Evolutionary conservation across 2,888 invertebrate genomes (phyloP).

Genomic region (Erynnis tages): DNA sequence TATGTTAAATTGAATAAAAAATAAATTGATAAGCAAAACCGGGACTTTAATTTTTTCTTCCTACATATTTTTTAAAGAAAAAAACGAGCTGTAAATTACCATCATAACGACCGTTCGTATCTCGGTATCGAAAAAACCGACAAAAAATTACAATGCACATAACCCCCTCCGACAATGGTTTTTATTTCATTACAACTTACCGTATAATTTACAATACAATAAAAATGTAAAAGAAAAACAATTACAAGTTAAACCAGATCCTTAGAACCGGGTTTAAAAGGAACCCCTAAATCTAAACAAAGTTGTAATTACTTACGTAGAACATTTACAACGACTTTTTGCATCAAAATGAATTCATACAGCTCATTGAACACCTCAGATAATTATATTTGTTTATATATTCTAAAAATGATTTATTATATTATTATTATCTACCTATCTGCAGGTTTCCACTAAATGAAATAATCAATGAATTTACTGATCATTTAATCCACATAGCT

Average conservation of each 20-base stretch:
- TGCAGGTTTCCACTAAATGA: too few species aligned
- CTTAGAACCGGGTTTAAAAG: conserved; percentile 15
- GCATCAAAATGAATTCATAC: not conserved
- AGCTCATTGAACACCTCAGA: too few species aligned
- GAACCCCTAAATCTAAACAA: conserved; percentile 16
- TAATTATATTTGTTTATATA: too few species aligned
- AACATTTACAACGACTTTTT: conserved; percentile 19
- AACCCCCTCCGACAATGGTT: not conserved
- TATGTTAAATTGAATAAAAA: too few species aligned
- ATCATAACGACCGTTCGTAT: conserved; percentile 13
- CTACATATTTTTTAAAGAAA: not conserved
- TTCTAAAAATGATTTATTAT: too few species aligned
- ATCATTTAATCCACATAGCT: too few species aligned
- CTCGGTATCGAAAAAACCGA: conserved; percentile 20
- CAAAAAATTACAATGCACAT: conserved; percentile 9
- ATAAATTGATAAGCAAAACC: too few species aligned
- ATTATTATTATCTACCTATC: too few species aligned
- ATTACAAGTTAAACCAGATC: conserved; percentile 16
- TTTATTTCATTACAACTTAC: conserved; percentile 41
- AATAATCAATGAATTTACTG: too few species aligned
- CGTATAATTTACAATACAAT: conserved; percentile 56
- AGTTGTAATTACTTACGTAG: conserved; percentile 10
- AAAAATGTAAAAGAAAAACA: conserved; percentile 25
- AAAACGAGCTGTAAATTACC: conserved; percentile 4
- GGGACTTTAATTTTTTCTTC: too few species aligned